phyloP scores from a whole-genome alignment of 2,888 invertebrate species.

The Limenitis camilla region DNA sequence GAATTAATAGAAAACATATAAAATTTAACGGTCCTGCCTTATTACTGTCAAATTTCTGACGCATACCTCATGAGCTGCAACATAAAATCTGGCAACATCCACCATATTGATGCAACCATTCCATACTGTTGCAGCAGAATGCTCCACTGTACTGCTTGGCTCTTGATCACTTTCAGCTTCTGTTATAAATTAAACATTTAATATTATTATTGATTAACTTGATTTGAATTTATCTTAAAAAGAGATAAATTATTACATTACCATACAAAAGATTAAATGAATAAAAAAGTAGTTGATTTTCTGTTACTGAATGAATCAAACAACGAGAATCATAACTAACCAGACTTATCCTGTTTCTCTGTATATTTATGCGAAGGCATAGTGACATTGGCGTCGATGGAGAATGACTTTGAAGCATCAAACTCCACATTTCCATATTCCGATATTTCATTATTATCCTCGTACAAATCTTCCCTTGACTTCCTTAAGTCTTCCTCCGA shows the following conservation, averaged over 20 bases:
- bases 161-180: slow-evolving; percentile 84
- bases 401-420: slow-evolving; percentile 48
- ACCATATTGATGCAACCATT: slow-evolving; percentile 91
- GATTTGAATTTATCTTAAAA: no score
- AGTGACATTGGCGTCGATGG: slow-evolving; percentile 41
- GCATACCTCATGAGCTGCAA: slow-evolving; percentile 83
- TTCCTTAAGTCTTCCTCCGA: slow-evolving; percentile 65
- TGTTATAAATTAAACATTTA: slow-evolving; percentile 26
- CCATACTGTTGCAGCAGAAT: slow-evolving; percentile 77
- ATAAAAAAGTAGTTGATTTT: no score
- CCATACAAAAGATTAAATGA: no score
- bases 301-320: neutral
- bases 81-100: slow-evolving; percentile 91
- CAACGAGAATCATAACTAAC: slow-evolving; percentile 28
- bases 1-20: no score
- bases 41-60: neutral
- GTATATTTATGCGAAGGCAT: slow-evolving; percentile 38
- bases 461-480: slow-evolving; percentile 59
- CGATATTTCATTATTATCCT: slow-evolving; percentile 51
- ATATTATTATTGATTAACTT: neutral
- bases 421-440: slow-evolving; percentile 43
- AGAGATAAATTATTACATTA: neutral
- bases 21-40: neutral
- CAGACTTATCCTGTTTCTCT: slow-evolving; percentile 50
- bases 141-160: slow-evolving; percentile 83